Evolutionary conservation across 1,140 invertebrate genomes (phyloP), one percentile per base, ranked within the genome.

Genomic region (Parasteatoda tepidariorum): DNA sequence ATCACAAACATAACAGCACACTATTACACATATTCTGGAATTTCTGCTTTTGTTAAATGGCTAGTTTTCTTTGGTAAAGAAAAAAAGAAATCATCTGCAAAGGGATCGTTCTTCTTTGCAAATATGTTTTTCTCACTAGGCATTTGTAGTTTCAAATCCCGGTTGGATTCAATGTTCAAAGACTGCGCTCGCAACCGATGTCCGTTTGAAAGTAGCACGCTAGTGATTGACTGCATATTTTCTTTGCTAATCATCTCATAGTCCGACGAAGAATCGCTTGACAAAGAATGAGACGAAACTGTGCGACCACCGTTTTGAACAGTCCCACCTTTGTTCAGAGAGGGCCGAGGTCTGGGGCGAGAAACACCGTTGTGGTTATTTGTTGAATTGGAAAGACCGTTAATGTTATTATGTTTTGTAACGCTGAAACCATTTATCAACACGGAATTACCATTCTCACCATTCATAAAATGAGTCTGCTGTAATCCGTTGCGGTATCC

Each of bases 51-150:
- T 11, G 78, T 64, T 41, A 82, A 31, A 54, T 71, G 66, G 66
- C 55, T 54, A 54, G 55, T 41, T 82, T 82, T 82, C 78, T 82
- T 82, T 82, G 78, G 78, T 82, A 82, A 13, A 28, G 78, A 82
- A 33, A 71, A 82, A 41, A 68, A 68, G 66, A 85, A 85, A 33
- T 85, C 85, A 54, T 85, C 85, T 15, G 83, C 85, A 75, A 85
- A 85, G 13, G 85, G 85, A 84, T 85, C 85, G n/a, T 62, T 33
- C 24, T 85, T 84, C 24, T 67, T 79, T 3, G 73, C 74, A 84
- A 85, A 85, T n/a, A 85, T 85, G 34, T 85, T 84, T 57, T 61
- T 61, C 18, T 83, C 71, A 13, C 64, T 41, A n/a, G 15, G 2
- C 18, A 31, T 26, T 9, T 62, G 74, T 26, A 24, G 22, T 24